Evolutionary conservation across 2,888 invertebrate genomes (phyloP), one percentile per base, ranked within the genome.

Genomic region (Drosophila kuntzei): DNA sequence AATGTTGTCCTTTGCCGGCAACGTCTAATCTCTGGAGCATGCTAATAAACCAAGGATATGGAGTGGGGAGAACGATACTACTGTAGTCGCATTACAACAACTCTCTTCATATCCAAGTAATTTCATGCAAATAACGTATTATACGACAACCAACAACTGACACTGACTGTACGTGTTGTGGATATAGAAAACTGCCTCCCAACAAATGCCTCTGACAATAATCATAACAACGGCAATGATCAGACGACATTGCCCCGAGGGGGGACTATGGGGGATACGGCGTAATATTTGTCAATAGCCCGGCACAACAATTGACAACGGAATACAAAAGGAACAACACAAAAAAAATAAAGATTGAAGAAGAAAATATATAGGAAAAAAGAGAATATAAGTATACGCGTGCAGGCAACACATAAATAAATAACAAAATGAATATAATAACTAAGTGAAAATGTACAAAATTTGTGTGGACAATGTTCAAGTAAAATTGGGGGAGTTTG

Each of bases 61-160:
- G 37, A 11, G 27, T 44, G 53, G 53, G 22, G 47, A 32, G 63
- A 43, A 37, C 43, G 43, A 53, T 16, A 20, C 39, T 39, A 46
- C 69, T 22, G 41, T 29, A 37, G 36, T 46, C 34, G 18, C 49
- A 55, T 39, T 47, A 46, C 63, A 36, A 43, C 44, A 46, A n/a
- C 18, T 32, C 9, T 22, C 46, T 27, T 18, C 7, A 27, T 41
- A n/a, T 36, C 47, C 71, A 69, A 76, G 87, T 85, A 83, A 83
- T 83, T 83, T 85, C 86, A 87, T 84, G 83, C 83, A 84, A 84
- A 84, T 87, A 82, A 80, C 84, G 70, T 84, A 87, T 87, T 87
- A 84, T 83, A 55, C 85, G 87, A 78, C 53, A 37, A 58, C 44
- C 37, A 84, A 78, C 53, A 37, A 58, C 44, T 34, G 62, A 57